A percentile compares a stretch with the other conserved stretches of the same genome.
These are phyloP conservation scores for Tonatia bakeri DNA, from an alignment of 2,113 vertebrate genomes.

Conservation along the genomic window DNA sequence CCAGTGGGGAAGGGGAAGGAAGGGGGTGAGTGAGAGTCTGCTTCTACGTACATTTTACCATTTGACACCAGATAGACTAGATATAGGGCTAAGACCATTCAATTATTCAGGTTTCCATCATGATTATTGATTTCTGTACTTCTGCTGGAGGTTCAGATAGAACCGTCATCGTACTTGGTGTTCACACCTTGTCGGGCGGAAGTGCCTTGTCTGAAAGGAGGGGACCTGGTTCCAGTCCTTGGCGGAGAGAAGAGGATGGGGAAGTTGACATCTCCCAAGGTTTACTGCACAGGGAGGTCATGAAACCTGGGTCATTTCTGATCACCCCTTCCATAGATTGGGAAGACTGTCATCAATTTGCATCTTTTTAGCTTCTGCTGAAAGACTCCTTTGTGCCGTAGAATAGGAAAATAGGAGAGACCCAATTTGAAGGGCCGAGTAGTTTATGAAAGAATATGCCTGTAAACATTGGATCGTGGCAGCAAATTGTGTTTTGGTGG, in stretches of 20 bases:
- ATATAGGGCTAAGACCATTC: fast-evolving
- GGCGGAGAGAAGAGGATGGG: background rate
- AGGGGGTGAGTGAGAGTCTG: background rate
- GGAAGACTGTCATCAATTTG: background rate
- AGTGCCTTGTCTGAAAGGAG: background rate
- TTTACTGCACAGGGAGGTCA: background rate
- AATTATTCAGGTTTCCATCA: background rate
- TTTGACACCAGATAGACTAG: background rate
- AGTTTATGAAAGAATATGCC: background rate
- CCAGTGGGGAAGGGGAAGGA: background rate
- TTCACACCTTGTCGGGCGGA: background rate
- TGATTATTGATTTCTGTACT: background rate
- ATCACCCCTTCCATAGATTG: background rate
- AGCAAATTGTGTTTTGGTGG: fast-evolving
- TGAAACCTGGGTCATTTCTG: background rate
- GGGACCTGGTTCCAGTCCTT: background rate
- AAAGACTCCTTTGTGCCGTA: background rate
- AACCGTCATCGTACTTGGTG: background rate
- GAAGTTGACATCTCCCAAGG: background rate
- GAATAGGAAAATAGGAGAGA: background rate
- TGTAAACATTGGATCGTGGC: fast-evolving
- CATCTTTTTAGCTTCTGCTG: background rate
- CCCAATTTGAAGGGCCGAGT: background rate
- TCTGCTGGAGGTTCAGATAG: background rate
- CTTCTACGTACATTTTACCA: background rate